phyloP scores from a whole-genome alignment of 2,888 invertebrate species.

The Masnerella sp. region DNA sequence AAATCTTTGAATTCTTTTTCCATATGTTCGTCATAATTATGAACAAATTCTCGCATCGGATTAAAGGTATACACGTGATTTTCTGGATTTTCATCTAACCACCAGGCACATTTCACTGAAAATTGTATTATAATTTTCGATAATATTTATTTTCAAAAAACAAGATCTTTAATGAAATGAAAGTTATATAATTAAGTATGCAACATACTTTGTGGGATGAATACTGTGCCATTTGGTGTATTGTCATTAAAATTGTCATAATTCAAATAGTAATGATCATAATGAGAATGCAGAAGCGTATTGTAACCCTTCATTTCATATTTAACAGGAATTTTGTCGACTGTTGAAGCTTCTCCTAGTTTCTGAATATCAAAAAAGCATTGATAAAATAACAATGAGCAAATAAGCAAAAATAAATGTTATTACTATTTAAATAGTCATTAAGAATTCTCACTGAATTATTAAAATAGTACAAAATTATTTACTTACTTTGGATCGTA shows the following conservation, averaged over 20 bases:
- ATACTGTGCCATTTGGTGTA: neutral
- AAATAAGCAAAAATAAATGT: neutral
- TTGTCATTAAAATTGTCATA: slow-evolving; percentile 78
- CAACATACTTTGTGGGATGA: neutral
- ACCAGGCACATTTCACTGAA: neutral
- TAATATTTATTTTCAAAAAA: neutral
- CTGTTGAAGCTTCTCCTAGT: no score
- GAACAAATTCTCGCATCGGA: slow-evolving; percentile 94
- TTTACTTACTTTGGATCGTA: neutral
- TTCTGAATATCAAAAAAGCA: slow-evolving; percentile 64
- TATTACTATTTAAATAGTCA: no score
- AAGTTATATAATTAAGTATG: neutral
- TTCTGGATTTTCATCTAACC: neutral
- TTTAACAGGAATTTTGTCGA: slow-evolving; percentile 77
- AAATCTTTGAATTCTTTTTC: slow-evolving; percentile 82
- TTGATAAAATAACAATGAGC: slow-evolving; percentile 13
- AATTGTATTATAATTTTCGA: neutral
- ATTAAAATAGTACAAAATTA: no score
- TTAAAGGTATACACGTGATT: slow-evolving; percentile 90
- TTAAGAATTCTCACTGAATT: no score
- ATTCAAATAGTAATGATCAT: slow-evolving; percentile 94
- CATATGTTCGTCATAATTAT: slow-evolving; percentile 84
- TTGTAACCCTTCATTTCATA: slow-evolving; percentile 98
- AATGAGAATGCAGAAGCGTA: slow-evolving; percentile 93
- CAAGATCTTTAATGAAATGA: neutral